Base-by-base conservation (phyloP, 2,888 invertebrate genomes). In the Dendrolimus pini region DNA sequence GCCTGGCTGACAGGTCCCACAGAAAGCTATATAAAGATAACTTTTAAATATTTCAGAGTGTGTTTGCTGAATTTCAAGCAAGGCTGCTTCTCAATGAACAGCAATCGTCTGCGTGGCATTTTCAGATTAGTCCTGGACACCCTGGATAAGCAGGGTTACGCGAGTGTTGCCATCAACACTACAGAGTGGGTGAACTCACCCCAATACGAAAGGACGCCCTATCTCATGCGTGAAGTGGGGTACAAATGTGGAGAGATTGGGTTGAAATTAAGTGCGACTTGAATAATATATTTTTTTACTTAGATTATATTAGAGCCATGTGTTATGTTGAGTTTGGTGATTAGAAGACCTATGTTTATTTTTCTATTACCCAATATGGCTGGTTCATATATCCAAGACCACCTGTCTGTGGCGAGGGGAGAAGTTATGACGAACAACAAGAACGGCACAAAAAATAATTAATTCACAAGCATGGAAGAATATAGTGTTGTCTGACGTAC, bases 141-240 rank as follows among this genome's bases (percentile, higher is more conserved):
- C 6, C 70, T 94, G 54, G 93, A 94, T 78, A 80, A 84, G 41
- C 82, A 87, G 59, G 93, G 93, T n/a, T 87, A 89, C 68, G 84
- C 83, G 0, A 86, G 93, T 0, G 87, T 94, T 1, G 83, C 92
- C 0, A 74, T 95, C 55, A 91, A 92, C 69, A 66, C 84, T 12
- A 74, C 70, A 53, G 81, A 84, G 59, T 95, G 94, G 94, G 67
- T 81, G 7, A 71, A 72, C 2, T 76, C 94, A 7, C 84, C 91
- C 0, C 83, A 91, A 54, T 86, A 91, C 67, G 94, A 95, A 77
- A 92, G 92, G 67, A 92, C 93, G 61, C 93, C 93, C 0, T 94
- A 92, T 71, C 77, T 95, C 52, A 92, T 94, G 89, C 85, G 93
- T 54, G 91, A 92, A 61, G 65, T 89, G 1, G 78, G 73, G 0